Base-by-base conservation (phyloP, 2,797 vertebrate species). In the Poeciliopsis infans region DNA sequence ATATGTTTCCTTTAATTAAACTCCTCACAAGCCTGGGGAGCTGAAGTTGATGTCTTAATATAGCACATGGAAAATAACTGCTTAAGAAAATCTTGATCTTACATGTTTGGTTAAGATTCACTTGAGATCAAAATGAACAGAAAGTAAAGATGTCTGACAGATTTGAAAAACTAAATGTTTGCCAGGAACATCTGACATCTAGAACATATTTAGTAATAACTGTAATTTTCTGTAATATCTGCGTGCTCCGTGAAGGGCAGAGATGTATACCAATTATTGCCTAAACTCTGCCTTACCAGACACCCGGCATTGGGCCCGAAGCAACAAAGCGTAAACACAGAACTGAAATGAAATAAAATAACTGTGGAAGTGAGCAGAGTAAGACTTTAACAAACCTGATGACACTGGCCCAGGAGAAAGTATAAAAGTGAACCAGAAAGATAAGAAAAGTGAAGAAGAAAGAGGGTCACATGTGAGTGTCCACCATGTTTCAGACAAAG, bases 1-100 rank as follows among this genome's bases (percentile, higher is more conserved):
- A 66, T 77, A 86, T 75, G 74, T 87, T 88, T 86, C 79, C 77
- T 80, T 80, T 61, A 77, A 76, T 84, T 85, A 74, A 86, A 78
- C 59, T 69, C 43, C 74, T 78, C 39, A 70, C 12, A 72, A 75
- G 79, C 87, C 8, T 41, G 4, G 82, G 79, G 88, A 82, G 0
- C 73, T 1, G 23, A 77, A 87, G 79, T 68, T 78, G 78, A 66
- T 90, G 84, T 79, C 64, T 76, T 80, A 78, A 71, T 64, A 49
- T 47, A 79, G 81, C 78, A 84, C 71, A 69, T 72, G 76, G 75
- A 57, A 83, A 51, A 55, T 66, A 77, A 77, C 2, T 39, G 80
- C 81, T 83, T 84, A 82, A 83, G 80, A 31, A 83, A 89, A 85
- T 55, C 69, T 41, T 79, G 80, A 83, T 83, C 75, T 74, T 89